Evolutionary conservation across 2,888 invertebrate species (phyloP), one percentile per base, ranked within the genome.

Genomic region (Plebejus argus): DNA sequence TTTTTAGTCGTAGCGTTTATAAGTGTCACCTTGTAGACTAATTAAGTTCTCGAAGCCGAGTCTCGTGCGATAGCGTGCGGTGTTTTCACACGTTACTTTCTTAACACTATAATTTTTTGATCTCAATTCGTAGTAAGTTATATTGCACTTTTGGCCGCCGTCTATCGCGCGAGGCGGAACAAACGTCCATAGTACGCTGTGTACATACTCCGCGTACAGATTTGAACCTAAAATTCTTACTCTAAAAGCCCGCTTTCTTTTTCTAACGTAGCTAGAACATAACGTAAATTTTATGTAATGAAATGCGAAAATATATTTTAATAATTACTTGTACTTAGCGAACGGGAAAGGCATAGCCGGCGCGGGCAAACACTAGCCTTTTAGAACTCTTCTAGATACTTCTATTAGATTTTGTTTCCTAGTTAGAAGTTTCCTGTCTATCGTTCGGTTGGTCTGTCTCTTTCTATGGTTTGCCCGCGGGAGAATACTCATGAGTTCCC

Each of bases 231-330:
- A 91, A 91, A 89, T 89, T 90, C 90, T 87, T 90, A 90, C 86
- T 88, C 88, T 85, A 89, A 88, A 90, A 85, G 87, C 91, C 93
- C 89, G 93, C 93, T 93, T 93, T 91, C 90, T 86, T 93, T 93
- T 93, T 92, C 90, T 92, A 92, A 92, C 87, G 89, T 94, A 93
- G 92, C 91, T 93, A 93, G 93, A 91, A 88, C 92, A 91, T 93
- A 93, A 94, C 93, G 92, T 94, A 91, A 94, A 94, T 93, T 93
- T 93, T 94, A 92, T 93, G 92, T 94, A 94, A 93, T 93, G 92
- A 90, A 94, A 93, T 92, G 93, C 93, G 91, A 90, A 92, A 91
- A 93, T 94, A 94, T 94, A 94, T 93, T 93, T 94, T 93, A 93
- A 93, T 94, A 93, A 93, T 93, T 91, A 93, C 90, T 91, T 93